phyloP scores from a whole-genome alignment of 2,113 vertebrate genomes.

The Naja naja region DNA sequence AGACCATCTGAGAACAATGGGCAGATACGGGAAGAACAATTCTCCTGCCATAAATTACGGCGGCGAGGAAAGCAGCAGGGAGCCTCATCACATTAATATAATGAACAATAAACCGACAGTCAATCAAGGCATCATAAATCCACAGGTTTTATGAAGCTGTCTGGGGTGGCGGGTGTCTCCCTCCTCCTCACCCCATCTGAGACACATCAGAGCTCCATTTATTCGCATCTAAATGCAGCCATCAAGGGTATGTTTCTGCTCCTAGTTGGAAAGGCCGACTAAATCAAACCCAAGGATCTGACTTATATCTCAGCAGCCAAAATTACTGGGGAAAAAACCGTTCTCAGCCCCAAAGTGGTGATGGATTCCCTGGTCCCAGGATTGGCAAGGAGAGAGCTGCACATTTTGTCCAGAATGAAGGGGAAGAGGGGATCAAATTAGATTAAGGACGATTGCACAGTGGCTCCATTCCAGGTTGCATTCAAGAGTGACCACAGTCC shows the following conservation, averaged over 20 bases:
- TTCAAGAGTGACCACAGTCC: too few relatives aligned
- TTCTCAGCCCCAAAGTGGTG: background rate
- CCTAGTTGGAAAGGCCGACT: background rate
- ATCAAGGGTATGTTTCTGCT: background rate
- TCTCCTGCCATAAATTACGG: constrained; percentile 19
- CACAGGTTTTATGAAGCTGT: background rate
- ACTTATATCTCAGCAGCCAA: background rate
- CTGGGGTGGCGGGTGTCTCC: background rate
- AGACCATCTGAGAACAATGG: background rate
- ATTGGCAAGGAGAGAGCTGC: background rate
- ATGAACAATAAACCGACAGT: background rate
- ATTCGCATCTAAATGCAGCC: background rate
- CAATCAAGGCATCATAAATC: background rate
- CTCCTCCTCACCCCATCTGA: background rate
- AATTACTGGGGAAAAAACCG: too few relatives aligned
- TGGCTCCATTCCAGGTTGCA: background rate
- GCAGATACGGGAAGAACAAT: background rate
- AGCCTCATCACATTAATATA: constrained; percentile 26
- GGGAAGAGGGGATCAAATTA: background rate
- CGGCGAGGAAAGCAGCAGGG: background rate
- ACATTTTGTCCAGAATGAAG: background rate
- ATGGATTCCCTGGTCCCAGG: too few relatives aligned
- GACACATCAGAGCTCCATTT: background rate
- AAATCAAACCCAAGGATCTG: background rate
- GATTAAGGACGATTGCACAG: background rate